These are phyloP conservation scores for Odiellus spinosus DNA, from an alignment of 2,888 invertebrate genomes.

Conservation along the genomic window DNA sequence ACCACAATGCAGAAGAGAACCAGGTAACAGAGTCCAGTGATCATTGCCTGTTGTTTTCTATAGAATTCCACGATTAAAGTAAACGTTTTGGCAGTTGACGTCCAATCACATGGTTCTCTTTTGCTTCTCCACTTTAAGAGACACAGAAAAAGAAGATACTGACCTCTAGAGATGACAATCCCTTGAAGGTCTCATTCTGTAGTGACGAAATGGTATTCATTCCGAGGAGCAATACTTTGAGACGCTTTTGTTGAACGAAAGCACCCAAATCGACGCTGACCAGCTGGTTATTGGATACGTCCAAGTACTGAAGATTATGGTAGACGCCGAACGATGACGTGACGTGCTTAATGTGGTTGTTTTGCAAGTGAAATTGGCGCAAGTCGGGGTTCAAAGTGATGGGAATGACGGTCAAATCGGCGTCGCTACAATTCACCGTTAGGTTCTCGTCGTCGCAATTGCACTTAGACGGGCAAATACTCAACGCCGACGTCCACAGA, in stretches of 20 bases:
- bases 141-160: no score
- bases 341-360: slow-evolving; percentile 61
- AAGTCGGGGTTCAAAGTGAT: slow-evolving; percentile 62
- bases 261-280: slow-evolving; percentile 61
- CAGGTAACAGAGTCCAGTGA: no score
- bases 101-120: no score
- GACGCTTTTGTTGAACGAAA: slow-evolving; percentile 46
- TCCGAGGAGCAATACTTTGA: slow-evolving; percentile 58
- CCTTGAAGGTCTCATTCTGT: slow-evolving; percentile 53
- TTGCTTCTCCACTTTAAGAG: no score
- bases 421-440: slow-evolving; percentile 53
- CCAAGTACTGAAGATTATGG: slow-evolving; percentile 56
- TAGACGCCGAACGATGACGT: slow-evolving; percentile 65
- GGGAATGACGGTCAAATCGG: slow-evolving; percentile 59
- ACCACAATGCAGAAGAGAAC: no score
- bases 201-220: slow-evolving; percentile 58
- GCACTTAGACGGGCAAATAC: slow-evolving; percentile 59
- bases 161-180: slow-evolving; percentile 40
- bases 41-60: no score
- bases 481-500: background rate
- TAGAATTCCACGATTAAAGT: no score
- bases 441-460: slow-evolving; percentile 65
- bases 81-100: no score
- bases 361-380: slow-evolving; percentile 52
- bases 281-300: slow-evolving; percentile 65